Percentiles rank a stretch among this genome's conserved stretches.
Conservation (phyloP, 2,888 invertebrate genomes). For the Ernsta delagoae region DNA sequence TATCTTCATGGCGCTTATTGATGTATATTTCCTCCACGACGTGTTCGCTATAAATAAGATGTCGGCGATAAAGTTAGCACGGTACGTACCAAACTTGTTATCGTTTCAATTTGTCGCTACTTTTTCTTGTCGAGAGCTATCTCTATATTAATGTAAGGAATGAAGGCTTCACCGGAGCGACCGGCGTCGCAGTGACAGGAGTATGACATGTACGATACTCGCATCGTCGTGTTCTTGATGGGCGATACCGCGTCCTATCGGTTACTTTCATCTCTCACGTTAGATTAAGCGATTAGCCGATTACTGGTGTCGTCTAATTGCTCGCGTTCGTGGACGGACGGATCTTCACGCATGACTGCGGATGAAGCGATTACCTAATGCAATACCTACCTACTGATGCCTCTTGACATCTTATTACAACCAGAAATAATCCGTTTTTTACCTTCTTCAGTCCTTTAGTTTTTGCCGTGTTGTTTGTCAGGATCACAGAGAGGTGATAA, state of each 20-base stretch:
- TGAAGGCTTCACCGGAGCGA: slow-evolving; percentile 22
- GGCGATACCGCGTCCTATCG: slow-evolving; percentile 60
- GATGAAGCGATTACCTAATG: slow-evolving; percentile 45
- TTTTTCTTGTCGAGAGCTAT: slow-evolving; percentile 25
- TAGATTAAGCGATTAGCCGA: slow-evolving; percentile 80
- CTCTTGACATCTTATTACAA: slow-evolving; percentile 42
- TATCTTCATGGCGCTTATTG: slow-evolving; percentile 30
- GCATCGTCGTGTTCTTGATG: slow-evolving; percentile 51
- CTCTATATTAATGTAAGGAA: slow-evolving; percentile 26
- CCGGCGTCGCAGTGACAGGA: slow-evolving; percentile 59
- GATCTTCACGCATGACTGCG: slow-evolving; percentile 64
- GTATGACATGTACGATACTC: slow-evolving; percentile 60
- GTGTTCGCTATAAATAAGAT: slow-evolving; percentile 28
- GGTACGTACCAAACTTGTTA: slow-evolving; percentile 33
- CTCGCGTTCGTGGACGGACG: slow-evolving; percentile 69
- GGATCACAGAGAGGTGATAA: slow-evolving; percentile 33
- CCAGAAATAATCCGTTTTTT: slow-evolving; percentile 35
- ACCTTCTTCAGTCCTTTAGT: slow-evolving; percentile 10
- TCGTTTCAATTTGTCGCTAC: slow-evolving; percentile 34
- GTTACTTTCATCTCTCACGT: slow-evolving; percentile 78
- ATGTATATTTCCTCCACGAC: slow-evolving; percentile 28
- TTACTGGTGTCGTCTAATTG: slow-evolving; percentile 80
- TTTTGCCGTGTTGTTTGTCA: slow-evolving; percentile 29
- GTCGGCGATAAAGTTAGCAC: slow-evolving; percentile 29
- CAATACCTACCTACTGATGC: slow-evolving; percentile 45